A percentile compares a stretch with the other conserved stretches of the same genome.
These are phyloP conservation scores for Centruroides sculpturatus DNA, from an alignment of 1,140 invertebrate species.

Conservation along the genomic window DNA sequence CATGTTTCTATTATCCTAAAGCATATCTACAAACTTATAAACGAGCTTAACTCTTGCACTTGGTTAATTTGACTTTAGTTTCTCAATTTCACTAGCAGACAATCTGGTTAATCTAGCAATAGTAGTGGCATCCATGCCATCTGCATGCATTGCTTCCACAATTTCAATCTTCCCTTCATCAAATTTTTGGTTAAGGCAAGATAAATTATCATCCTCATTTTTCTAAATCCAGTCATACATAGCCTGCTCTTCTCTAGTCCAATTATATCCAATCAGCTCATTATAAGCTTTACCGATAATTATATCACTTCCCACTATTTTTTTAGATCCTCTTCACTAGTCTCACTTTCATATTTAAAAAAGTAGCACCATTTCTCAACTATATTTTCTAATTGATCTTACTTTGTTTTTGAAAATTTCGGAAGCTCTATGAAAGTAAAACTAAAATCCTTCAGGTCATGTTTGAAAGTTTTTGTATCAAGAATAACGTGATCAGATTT, in stretches of 20 bases:
- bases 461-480: not conserved
- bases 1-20: too few species aligned
- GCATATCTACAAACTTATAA: too few species aligned
- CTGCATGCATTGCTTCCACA: conserved; percentile 1
- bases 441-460: conserved; percentile 1
- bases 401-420: conserved; percentile 8
- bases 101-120: conserved; percentile 2
- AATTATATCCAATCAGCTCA: too few species aligned
- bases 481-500: conserved; percentile 2
- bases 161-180: not conserved
- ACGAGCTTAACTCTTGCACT: too few species aligned
- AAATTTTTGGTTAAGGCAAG: not conserved
- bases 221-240: not conserved
- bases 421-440: conserved; percentile 3
- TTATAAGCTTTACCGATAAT: too few species aligned
- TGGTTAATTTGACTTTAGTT: too few species aligned
- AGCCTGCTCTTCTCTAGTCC: not conserved
- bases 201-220: not conserved
- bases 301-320: too few species aligned
- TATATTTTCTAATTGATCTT: conserved; percentile 9
- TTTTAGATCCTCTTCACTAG: too few species aligned
- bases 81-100: too few species aligned
- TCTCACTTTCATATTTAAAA: too few species aligned
- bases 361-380: conserved; percentile 2
- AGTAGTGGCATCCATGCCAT: conserved; percentile 2